Evolutionary conservation across 2,888 invertebrate genomes (phyloP).

Genomic region (Malthinus flaveolus): DNA sequence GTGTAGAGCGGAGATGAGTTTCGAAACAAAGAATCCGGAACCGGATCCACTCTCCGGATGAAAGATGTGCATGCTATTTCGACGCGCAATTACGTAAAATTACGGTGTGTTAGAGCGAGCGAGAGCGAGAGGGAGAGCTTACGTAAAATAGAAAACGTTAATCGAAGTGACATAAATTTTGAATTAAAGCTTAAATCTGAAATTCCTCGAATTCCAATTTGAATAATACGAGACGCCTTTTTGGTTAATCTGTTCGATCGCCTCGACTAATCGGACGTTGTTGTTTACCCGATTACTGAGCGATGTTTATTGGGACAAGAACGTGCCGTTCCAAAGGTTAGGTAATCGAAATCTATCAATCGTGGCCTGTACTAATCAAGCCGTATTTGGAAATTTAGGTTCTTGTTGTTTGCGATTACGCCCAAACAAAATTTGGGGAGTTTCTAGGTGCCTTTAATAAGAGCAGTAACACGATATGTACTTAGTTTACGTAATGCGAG

Average conservation of each 20-base stretch:
- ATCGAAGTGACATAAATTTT: too few species aligned
- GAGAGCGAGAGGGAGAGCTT: too few species aligned
- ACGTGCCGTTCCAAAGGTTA: constrained; percentile 20
- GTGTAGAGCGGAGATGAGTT: constrained; percentile 37
- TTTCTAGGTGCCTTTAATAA: not conserved
- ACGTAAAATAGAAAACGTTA: too few species aligned
- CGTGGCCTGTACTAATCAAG: constrained; percentile 26
- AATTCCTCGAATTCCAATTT: constrained; percentile 20
- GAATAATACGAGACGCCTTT: constrained; percentile 12
- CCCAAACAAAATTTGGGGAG: constrained; percentile 16
- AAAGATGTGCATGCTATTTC: constrained; percentile 29
- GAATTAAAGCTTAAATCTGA: constrained; percentile 15
- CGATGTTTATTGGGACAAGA: constrained; percentile 25
- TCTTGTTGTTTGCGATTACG: constrained; percentile 22
- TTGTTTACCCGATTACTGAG: constrained; percentile 27
- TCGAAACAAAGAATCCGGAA: constrained; percentile 36
- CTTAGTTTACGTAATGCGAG: constrained; percentile 15
- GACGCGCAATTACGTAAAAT: constrained; percentile 31
- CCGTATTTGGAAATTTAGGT: constrained; percentile 24
- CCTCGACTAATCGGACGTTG: constrained; percentile 25
- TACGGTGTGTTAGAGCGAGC: constrained; percentile 6
- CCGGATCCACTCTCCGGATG: constrained; percentile 34
- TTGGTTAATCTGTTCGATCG: constrained; percentile 30
- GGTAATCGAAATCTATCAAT: constrained; percentile 33
- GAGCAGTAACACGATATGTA: constrained; percentile 15